Evolutionary conservation across 2,888 invertebrate genomes (phyloP).

Genomic region (Dryococelus australis): DNA sequence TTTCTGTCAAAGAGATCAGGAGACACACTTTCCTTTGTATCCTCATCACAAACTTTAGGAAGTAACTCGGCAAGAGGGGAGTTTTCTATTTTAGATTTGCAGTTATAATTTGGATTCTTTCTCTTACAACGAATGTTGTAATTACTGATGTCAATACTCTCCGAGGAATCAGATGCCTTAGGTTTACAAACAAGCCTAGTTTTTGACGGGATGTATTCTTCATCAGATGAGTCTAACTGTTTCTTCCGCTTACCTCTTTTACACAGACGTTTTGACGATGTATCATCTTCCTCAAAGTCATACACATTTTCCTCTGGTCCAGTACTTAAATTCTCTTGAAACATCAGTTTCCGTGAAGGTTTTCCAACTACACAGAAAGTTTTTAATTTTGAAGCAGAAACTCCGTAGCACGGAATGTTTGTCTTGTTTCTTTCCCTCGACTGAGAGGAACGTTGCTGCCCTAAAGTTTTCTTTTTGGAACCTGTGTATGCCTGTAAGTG

Average conservation of each 20-base stretch:
- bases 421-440: neutral
- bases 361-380: neutral
- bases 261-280: neutral
- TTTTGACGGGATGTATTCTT: neutral
- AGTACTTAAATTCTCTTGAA: neutral
- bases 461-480: neutral
- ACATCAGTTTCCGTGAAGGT: neutral
- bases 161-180: neutral
- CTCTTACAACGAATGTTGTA: neutral
- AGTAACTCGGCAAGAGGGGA: neutral
- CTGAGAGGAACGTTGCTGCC: neutral
- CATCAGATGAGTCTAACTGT: neutral
- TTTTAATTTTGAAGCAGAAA: neutral
- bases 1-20: too few species aligned
- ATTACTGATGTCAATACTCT: neutral
- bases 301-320: neutral
- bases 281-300: neutral
- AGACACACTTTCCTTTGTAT: too few species aligned
- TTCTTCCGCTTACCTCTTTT: neutral
- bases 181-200: neutral
- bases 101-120: neutral
- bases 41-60: neutral
- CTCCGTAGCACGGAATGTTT: neutral
- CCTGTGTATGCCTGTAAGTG: neutral
- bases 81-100: neutral